Conservation (phyloP, 2,888 invertebrate species). For the Drosophila neoperkinsi region DNA sequence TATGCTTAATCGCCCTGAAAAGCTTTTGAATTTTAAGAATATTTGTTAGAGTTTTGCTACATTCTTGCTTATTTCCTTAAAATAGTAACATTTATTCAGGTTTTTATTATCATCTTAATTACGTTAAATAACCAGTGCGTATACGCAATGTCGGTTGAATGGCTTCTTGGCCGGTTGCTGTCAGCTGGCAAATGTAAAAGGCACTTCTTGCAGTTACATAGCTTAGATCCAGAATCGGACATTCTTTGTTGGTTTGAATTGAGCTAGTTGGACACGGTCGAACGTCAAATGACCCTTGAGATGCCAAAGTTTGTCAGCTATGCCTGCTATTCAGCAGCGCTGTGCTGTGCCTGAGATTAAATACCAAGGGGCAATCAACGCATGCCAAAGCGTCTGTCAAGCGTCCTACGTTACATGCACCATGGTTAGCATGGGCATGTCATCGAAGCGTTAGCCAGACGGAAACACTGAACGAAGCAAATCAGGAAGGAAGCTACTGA, state of each 20-base stretch:
- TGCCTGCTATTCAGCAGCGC: slow-evolving; percentile 36
- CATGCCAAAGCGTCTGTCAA: slow-evolving; percentile 56
- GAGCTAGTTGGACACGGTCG: slow-evolving; percentile 21
- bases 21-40: not conserved
- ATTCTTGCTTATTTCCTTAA: not conserved
- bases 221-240: not conserved
- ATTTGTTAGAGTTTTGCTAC: not conserved
- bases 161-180: not conserved
- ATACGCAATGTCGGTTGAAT: not conserved
- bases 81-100: not conserved
- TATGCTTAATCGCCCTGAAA: no score
- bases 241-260: slow-evolving; percentile 5
- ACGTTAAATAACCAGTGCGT: not conserved
- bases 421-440: slow-evolving; percentile 16
- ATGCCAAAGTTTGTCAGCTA: slow-evolving; percentile 33
- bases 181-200: not conserved
- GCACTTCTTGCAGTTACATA: not conserved
- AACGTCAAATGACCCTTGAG: slow-evolving; percentile 23
- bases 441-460: slow-evolving; percentile 41
- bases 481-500: slow-evolving; percentile 57
- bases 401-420: slow-evolving; percentile 14
- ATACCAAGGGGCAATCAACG: slow-evolving; percentile 74
- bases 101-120: not conserved
- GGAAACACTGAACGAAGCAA: slow-evolving; percentile 51
- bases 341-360: slow-evolving; percentile 58